A percentile compares a stretch with the other conserved stretches of the same genome.
These are phyloP conservation scores for Chiroxiphia lanceolata DNA, from an alignment of 2,797 vertebrate genomes.

Conservation along the genomic window DNA sequence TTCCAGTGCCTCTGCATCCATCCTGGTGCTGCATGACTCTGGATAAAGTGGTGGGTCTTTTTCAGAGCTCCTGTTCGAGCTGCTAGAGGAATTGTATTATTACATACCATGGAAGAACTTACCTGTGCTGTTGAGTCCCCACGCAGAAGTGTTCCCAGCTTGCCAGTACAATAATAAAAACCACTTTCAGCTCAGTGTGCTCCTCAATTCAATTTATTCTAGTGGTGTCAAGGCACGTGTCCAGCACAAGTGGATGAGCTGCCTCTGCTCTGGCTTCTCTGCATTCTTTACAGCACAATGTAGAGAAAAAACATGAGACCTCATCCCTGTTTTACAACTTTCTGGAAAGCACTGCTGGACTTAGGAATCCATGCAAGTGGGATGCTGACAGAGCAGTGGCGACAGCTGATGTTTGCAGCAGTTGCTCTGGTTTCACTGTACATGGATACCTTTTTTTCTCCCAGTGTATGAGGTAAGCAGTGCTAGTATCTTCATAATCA, in stretches of 20 bases:
- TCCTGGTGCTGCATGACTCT: not conserved
- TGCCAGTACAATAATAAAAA: not conserved
- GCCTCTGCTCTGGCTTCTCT: not conserved
- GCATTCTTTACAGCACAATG: not conserved
- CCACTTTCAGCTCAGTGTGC: not conserved
- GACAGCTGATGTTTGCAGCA: not conserved
- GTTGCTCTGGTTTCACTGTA: not conserved
- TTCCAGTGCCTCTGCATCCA: not conserved
- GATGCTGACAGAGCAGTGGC: not conserved
- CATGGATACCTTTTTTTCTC: not conserved
- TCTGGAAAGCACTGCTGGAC: not conserved
- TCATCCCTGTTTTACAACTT: not conserved
- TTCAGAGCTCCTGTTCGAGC: not conserved
- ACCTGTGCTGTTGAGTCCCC: not conserved
- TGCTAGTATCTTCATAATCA: not conserved
- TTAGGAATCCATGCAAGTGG: not conserved
- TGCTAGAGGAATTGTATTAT: not conserved
- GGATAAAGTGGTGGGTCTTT: not conserved
- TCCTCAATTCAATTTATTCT: not conserved
- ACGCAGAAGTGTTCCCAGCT: not conserved
- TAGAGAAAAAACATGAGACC: not conserved
- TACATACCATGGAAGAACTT: not conserved
- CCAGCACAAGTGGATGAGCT: not conserved
- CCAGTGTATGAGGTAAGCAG: not conserved
- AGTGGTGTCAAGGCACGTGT: accelerated